Base-by-base conservation (phyloP, 1,140 invertebrate species). In the Euura saliciscinereae region DNA sequence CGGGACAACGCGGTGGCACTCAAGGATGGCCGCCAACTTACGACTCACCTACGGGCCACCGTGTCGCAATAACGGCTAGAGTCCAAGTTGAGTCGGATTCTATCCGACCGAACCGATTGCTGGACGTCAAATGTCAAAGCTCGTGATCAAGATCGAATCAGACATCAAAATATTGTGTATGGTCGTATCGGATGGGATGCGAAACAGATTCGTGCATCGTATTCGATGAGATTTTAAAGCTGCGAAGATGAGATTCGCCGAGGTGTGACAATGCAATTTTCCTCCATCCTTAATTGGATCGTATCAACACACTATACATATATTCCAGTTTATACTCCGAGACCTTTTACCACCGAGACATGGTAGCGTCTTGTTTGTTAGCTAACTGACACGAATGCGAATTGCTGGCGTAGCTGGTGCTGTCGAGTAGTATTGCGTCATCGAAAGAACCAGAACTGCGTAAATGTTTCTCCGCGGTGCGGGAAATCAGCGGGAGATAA, bases 11-110 rank as follows among this genome's bases (percentile, higher is more conserved):
- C 42, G 46, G 10, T 43, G 74, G 76, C 76, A 76, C 75, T 80
- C 82, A 84, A 82, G 80, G 81, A 84, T 84, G 82, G 78, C 79
- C 77, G 80, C 78, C 78, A 77, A 76, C 46, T 73, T 59, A 59
- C 51, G 51, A 59, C 51, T 59, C 51, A 59, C 51, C 5, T 59
- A 6, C 51, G 51, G 51, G 51, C 51, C 51, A 59, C 51, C 51
- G 51, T 59, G 51, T 59, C 51, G 51, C 51, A 59, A 59, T 6
- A 59, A 59, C 51, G 51, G 8, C 28, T 28, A 28, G 28, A 28
- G 28, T 28, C 28, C 28, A 28, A 28, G 51, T n/a, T 59, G 13
- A 59, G 51, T 59, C 51, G 51, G 51, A 59, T 6, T 59, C 51
- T 59, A 6, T 59, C 51, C 51, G 1, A 4, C 51, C 6, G 51